Evolutionary conservation across 2,888 invertebrate genomes (phyloP).

Genomic region (Baronia brevicornis): DNA sequence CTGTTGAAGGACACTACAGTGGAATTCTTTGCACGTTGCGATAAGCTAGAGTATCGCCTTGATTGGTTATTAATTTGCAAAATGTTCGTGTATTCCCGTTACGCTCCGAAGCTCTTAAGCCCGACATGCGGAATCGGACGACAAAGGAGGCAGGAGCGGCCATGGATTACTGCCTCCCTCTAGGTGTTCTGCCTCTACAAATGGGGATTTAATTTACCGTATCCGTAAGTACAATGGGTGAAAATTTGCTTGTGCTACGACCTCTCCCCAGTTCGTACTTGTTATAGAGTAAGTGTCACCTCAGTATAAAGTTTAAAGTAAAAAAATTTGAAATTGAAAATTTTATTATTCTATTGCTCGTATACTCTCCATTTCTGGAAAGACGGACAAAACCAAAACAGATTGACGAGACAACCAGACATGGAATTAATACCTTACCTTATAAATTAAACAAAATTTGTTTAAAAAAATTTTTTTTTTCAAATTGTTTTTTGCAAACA

Average conservation of each 20-base stretch:
- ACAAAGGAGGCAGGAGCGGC: constrained; percentile 52
- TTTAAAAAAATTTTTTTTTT: too few species aligned
- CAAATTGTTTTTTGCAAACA: too few species aligned
- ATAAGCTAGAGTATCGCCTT: constrained; percentile 23
- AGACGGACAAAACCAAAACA: too few species aligned
- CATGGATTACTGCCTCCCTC: constrained; percentile 54
- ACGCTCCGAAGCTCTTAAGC: constrained; percentile 51
- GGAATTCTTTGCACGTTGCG: constrained; percentile 11
- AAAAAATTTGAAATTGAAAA: too few species aligned
- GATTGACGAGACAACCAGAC: too few species aligned
- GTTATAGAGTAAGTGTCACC: constrained; percentile 20
- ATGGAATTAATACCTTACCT: too few species aligned
- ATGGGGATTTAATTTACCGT: constrained; percentile 67
- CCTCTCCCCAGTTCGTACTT: constrained; percentile 28
- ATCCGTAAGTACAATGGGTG: constrained; percentile 58
- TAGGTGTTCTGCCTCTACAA: constrained; percentile 48
- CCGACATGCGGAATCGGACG: constrained; percentile 42
- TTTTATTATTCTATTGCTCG: too few species aligned
- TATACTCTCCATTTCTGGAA: too few species aligned
- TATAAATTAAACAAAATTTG: too few species aligned
- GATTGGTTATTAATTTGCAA: constrained; percentile 62
- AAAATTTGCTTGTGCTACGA: constrained; percentile 44
- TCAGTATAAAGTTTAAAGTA: too few species aligned
- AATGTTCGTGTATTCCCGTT: constrained; percentile 39
- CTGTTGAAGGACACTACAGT: too few species aligned